Conservation (phyloP, 2,113 vertebrate genomes). For the Galeopterus variegatus region DNA sequence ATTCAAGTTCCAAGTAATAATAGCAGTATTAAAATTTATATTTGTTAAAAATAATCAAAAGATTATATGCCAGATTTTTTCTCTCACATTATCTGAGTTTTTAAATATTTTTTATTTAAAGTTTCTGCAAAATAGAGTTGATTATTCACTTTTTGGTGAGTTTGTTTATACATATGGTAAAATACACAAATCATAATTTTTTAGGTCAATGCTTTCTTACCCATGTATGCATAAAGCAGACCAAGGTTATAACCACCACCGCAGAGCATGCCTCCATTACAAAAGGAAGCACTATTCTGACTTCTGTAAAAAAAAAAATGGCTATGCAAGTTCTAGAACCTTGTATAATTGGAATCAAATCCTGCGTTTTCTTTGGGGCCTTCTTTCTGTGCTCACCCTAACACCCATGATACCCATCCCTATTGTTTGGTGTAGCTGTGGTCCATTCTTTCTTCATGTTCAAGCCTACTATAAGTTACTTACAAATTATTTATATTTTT, state of each 20-base stretch:
- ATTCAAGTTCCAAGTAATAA: background rate
- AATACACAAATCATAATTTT: background rate
- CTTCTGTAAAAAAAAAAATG: background rate
- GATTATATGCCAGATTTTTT: background rate
- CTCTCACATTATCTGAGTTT: background rate
- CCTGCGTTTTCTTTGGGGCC: too few species aligned
- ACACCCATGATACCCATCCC: background rate
- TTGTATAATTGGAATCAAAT: too few species aligned
- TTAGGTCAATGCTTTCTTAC: background rate
- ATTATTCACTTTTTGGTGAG: background rate
- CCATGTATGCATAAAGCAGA: background rate
- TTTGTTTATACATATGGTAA: background rate
- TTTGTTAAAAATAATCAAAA: background rate
- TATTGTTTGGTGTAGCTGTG: background rate
- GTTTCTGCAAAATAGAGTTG: background rate
- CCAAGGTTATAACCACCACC: background rate
- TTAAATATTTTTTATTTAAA: background rate
- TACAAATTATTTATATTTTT: background rate
- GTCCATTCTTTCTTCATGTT: too few species aligned
- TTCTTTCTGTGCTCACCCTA: too few species aligned
- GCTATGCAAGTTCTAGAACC: background rate
- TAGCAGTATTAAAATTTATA: background rate
- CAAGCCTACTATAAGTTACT: background rate
- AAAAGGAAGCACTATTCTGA: background rate
- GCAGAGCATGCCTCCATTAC: background rate